Evolutionary conservation across 2,113 vertebrate species (phyloP).

Genomic region (human): GRCh38 chr12:26993501-26994000

Average conservation of each 20-base stretch:
- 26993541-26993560: background rate
- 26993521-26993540: too few species aligned
- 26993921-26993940: background rate
- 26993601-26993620: background rate
- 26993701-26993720: background rate
- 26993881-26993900: background rate
- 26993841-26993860: background rate
- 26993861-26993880: background rate
- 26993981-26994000: background rate
- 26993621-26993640: background rate
- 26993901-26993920: constrained; percentile 1
- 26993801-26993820: background rate
- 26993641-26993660: background rate
- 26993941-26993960: background rate
- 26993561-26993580: background rate
- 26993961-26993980: background rate
- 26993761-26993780: background rate
- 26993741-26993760: background rate
- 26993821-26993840: background rate
- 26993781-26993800: background rate
- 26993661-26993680: background rate
- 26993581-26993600: background rate
- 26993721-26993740: background rate
- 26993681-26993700: background rate
- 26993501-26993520: background rate